Evolutionary conservation across 2,113 vertebrate species (phyloP), one percentile per base, ranked within the genome.

Genomic region (Sylvia atricapilla): DNA sequence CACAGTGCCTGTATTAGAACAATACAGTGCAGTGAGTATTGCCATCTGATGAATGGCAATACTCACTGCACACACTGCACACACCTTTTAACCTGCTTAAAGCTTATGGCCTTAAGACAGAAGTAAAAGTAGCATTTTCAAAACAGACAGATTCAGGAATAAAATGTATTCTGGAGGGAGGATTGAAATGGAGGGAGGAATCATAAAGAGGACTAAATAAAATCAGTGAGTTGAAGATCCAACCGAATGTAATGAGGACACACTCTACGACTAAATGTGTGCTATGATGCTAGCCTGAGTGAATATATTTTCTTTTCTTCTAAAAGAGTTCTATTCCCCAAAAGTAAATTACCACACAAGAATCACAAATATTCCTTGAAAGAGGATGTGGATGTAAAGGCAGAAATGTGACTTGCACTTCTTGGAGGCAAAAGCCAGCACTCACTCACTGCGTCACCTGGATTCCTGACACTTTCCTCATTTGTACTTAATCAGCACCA

Each of bases 401-500:
- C 53, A 84, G 66, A 97, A 87, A 88, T 30, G 69, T 76, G 94
- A 95, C 84, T 89, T 77, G 79, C 20, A 25, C 20, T 91, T 64
- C 52, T 92, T 41, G 23, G 56, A 97, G 82, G 90, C 75, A 70
- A 96, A 97, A 95, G 28, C 60, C 82, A 97, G 73, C 31, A 53
- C 44, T 84, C 10, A 37, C 66, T 43, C 37, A 7, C 31, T 8
- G 3, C 63, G 82, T 95, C 96, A 97, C 95, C 95, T 97, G 90
- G n/a, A 46, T 90, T 96, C 53, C 93, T 94, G 93, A 96, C 79
- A 82, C 81, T 66, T 53, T 92, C 93, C 3, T 39, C 58, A 84
- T 97, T 96, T 97, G 91, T 91, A 96, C 87, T 97, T 96, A 96
- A 97, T 97, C 89, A 97, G 90, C 41, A 93, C 86, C n/a, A 63